Evolutionary conservation across 2,797 vertebrate genomes (phyloP).

Genomic region (Tolypeutes matacus): DNA sequence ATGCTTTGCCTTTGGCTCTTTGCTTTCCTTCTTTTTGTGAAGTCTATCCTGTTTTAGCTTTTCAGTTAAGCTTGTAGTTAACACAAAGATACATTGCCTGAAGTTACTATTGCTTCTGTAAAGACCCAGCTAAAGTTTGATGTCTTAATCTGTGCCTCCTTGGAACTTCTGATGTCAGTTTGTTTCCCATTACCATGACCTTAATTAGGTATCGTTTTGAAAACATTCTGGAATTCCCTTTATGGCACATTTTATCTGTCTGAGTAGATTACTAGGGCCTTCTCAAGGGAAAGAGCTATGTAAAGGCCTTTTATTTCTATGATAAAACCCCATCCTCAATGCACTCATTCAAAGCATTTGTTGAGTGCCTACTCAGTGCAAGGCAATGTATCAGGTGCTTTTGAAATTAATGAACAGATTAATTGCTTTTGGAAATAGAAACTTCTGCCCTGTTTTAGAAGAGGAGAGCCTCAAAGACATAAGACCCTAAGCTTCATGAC

Average conservation of each 20-base stretch:
- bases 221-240: conserved; percentile 1
- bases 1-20: background rate
- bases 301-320: background rate
- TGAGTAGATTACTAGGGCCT: background rate
- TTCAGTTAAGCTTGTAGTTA: background rate
- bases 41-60: background rate
- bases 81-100: background rate
- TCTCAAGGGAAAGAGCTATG: background rate
- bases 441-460: background rate
- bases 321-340: background rate
- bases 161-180: conserved; percentile 10
- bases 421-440: conserved; percentile 26
- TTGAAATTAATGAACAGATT: background rate
- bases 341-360: background rate
- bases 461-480: background rate
- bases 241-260: background rate
- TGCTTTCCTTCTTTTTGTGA: background rate
- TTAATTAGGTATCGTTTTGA: conserved; percentile 23
- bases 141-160: conserved; percentile 53
- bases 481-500: background rate
- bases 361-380: background rate
- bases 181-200: background rate
- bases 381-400: conserved; percentile 5
- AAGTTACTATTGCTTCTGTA: conserved; percentile 42
- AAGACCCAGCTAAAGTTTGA: conserved; percentile 16